Percentiles rank a stretch among this genome's conserved stretches.
Evolutionary conservation across 2,113 vertebrate genomes (phyloP).

Genomic region (Athene cunicularia): DNA sequence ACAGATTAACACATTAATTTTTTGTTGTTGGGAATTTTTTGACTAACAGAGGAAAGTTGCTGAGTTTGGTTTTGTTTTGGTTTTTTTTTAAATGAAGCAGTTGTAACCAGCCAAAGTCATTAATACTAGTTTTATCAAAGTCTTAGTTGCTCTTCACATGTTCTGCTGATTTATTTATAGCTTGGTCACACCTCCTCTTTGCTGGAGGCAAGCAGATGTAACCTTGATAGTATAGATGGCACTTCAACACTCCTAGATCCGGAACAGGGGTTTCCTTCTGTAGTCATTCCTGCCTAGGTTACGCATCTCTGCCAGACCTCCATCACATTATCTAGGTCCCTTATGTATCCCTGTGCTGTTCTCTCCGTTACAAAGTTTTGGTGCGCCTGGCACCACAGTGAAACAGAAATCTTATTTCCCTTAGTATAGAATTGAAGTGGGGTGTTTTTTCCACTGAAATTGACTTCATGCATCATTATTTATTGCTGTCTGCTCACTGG

Average conservation of each 20-base stretch:
- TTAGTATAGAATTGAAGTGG: background rate
- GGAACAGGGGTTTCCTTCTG: background rate
- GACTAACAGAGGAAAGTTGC: background rate
- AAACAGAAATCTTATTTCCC: background rate
- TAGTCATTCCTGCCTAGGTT: background rate
- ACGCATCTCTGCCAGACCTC: background rate
- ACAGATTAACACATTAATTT: background rate
- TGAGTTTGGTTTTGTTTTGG: background rate
- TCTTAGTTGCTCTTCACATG: background rate
- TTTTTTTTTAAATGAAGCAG: background rate
- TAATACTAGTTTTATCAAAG: conserved; percentile 14
- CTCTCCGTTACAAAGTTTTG: background rate
- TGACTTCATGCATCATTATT: background rate
- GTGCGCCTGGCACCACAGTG: background rate
- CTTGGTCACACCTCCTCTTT: background rate
- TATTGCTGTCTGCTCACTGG: background rate
- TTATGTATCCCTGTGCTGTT: background rate
- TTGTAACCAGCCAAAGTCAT: background rate
- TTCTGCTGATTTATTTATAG: background rate
- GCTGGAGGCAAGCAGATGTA: background rate
- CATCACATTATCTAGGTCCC: background rate
- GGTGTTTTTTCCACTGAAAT: background rate
- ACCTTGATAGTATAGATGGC: background rate
- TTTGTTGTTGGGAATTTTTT: background rate
- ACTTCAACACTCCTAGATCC: background rate